Evolutionary conservation across 2,113 vertebrate genomes (phyloP), one percentile per base, ranked within the genome.

Genomic region (Chunga burmeisteri): DNA sequence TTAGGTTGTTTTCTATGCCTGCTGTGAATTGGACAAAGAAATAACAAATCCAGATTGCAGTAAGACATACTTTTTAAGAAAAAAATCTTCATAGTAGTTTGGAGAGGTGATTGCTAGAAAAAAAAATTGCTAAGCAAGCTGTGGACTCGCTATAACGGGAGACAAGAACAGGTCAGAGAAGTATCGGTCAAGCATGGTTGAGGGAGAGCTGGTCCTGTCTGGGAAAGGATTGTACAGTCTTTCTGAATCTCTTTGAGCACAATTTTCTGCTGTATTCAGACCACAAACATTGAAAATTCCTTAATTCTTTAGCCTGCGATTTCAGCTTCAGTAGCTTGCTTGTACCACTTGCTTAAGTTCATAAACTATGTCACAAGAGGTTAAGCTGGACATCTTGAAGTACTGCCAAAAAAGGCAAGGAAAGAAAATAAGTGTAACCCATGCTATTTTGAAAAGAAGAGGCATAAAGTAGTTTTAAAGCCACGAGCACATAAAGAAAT

Each of bases 391-490:
- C 84, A 61, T 61, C 70, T 68, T 68, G 84, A 95, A 91, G 81
- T 27, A 9, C n/a, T 3, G 9, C 89, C 58, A 86, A 19, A 85
- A 71, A 88, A 40, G 56, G 30, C 55, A 72, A 70, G 82, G 13
- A 18, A 78, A 67, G 63, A 86, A 92, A 97, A 87, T 89, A 81
- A 68, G 93, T 77, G 50, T 84, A 91, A 95, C 94, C 94, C 89
- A 11, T 0, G 3, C 73, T 50, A 61, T 91, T 89, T 68, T 55
- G 68, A 63, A 85, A 96, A 83, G 75, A 73, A 86, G 82, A 67
- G 61, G n/a, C 59, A 78, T 81, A 93, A 96, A 92, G 94, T 94
- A 71, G n/a, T 86, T 92, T 78, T 91, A 90, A 93, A 94, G 56
- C 80, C 56, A 23, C 23, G 34, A 94, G 63, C 32, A 86, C 47